phyloP scores from a whole-genome alignment of 2,113 vertebrate genomes.

The Setophaga kirtlandii region DNA sequence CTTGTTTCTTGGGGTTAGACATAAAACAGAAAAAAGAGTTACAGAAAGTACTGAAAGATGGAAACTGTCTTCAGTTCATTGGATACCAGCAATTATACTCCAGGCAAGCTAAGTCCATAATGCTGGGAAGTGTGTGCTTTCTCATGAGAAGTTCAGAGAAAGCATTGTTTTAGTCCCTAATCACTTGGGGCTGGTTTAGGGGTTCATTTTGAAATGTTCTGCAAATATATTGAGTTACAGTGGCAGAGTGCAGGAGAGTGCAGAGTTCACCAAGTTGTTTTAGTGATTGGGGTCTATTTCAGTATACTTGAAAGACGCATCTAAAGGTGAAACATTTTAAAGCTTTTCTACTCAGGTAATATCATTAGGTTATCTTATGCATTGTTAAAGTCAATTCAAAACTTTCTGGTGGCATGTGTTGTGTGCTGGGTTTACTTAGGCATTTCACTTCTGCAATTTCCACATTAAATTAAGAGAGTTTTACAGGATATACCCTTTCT shows the following conservation, averaged over 20 bases:
- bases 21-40: neutral
- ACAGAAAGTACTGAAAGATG: neutral
- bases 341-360: slow-evolving; percentile 2
- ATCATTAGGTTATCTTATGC: neutral
- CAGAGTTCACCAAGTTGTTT: slow-evolving; percentile 41
- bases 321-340: slow-evolving; percentile 15
- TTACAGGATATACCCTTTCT: neutral
- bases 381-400: neutral
- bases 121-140: slow-evolving; percentile 31
- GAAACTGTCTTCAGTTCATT: slow-evolving; percentile 46
- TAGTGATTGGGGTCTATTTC: neutral
- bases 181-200: slow-evolving; percentile 34
- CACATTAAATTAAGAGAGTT: neutral
- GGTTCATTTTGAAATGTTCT: slow-evolving; percentile 52
- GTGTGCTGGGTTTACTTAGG: neutral
- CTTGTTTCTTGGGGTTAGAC: neutral
- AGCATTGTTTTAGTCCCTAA: slow-evolving; percentile 34
- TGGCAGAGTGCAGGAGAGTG: slow-evolving; percentile 40
- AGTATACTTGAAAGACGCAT: slow-evolving; percentile 1
- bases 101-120: neutral
- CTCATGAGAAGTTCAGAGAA: slow-evolving; percentile 48
- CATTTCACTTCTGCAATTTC: neutral
- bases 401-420: neutral
- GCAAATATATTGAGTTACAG: slow-evolving; percentile 39
- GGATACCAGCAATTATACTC: slow-evolving; percentile 22